Evolutionary conservation across 2,888 invertebrate species (phyloP), one percentile per base, ranked within the genome.

Genomic region (Tethea ocularis): DNA sequence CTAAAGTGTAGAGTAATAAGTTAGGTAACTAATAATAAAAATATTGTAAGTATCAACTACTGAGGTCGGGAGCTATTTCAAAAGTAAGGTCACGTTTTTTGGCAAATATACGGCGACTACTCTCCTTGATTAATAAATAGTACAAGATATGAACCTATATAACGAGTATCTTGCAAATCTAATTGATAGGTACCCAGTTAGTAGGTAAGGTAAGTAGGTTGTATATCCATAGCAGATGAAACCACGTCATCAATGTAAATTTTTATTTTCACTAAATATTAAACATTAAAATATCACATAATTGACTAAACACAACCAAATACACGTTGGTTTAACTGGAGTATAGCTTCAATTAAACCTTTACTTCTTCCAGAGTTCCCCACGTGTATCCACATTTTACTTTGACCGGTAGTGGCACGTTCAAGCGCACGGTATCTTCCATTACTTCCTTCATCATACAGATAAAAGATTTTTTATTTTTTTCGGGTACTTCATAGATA

Each of bases 381-480:
- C 99, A 99, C 33, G 96, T 95, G 58, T 91, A 87, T 0, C 99
- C 99, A 53, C 93, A 91, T 91, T 96, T 97, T 0, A 99, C 83
- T 93, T 98, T 98, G 0, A 99, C 98, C 7, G 97, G 97, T 60
- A 99, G 91, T n/a, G 96, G 96, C 3, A 99, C 96, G 57, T 94
- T 94, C 26, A 98, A 87, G 61, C 92, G 88, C 7, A 96, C 94
- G 15, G 96, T 95, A 59, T 94, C 93, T 84, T 98, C 98, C 98
- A 99, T 98, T 24, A 95, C 94, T 51, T 94, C 85, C 77, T 96
- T 96, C 15, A 99, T 85, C 56, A 96, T 93, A 61, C 83, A 86
- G 0, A 95, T 94, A 55, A 96, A 95, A 67, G 89, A 83, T 15
- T 88, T 78, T 51, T 95, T 84, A 74, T 95, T 94, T 4, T 92